Conservation (phyloP, 1,140 invertebrate genomes). For the Lordiphosa collinella region DNA sequence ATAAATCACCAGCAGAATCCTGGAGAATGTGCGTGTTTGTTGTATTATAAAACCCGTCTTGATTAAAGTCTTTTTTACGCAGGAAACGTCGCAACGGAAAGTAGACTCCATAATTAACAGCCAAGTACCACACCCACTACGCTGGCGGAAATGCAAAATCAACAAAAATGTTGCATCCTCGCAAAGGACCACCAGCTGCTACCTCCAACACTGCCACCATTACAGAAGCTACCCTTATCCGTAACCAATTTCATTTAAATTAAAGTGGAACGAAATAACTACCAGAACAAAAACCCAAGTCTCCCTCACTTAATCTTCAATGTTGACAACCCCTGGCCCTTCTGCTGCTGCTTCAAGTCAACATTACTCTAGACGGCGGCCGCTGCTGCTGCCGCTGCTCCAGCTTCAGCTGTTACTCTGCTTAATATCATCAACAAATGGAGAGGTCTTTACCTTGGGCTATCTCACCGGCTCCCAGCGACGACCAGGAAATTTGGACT, state of each 20-base stretch:
- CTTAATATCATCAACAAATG: constrained; percentile 19
- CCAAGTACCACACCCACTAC: not conserved
- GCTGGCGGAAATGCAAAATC: constrained; percentile 21
- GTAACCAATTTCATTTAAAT: constrained; percentile 33
- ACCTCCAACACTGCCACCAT: constrained; percentile 26
- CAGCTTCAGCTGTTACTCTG: constrained; percentile 14
- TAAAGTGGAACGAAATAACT: constrained; percentile 20
- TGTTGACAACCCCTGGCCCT: constrained; percentile 22
- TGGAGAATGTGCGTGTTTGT: not conserved
- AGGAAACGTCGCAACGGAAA: not conserved
- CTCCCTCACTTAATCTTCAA: constrained; percentile 11
- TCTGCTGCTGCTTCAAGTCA: constrained; percentile 20
- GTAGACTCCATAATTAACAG: constrained; percentile 47
- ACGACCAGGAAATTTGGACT: constrained; percentile 86
- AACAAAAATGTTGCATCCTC: constrained; percentile 61
- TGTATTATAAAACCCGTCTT: constrained; percentile 2
- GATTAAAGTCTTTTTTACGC: constrained; percentile 21
- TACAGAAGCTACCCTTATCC: constrained; percentile 4
- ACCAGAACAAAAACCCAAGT: constrained; percentile 12
- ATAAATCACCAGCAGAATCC: constrained; percentile 18
- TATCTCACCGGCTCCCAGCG: constrained; percentile 90
- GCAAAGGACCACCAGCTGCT: constrained; percentile 24
- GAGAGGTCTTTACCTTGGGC: constrained; percentile 82
- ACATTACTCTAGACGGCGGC: constrained; percentile 16
- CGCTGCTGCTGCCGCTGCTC: constrained; percentile 4